phyloP scores from a whole-genome alignment of 2,113 vertebrate genomes.

The chimpanzee (Pan troglodytes) region DNA sequence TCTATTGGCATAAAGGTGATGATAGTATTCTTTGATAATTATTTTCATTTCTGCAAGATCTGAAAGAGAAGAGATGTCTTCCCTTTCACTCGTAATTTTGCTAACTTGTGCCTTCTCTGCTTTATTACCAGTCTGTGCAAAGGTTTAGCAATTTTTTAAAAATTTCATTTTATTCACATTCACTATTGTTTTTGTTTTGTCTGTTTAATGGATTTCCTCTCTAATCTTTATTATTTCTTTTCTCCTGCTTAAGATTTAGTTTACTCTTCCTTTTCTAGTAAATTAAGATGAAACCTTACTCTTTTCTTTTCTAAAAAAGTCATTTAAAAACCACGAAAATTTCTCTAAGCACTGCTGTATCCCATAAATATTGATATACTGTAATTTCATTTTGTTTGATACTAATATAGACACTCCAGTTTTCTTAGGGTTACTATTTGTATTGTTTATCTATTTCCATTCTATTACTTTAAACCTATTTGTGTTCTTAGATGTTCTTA shows the following conservation, averaged over 20 bases:
- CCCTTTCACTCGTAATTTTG: neutral
- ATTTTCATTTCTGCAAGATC: neutral
- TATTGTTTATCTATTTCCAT: neutral
- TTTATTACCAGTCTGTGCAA: neutral
- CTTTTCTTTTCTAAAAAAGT: neutral
- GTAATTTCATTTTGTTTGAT: neutral
- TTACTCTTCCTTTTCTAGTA: neutral
- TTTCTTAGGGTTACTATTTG: neutral
- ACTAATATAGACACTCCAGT: neutral
- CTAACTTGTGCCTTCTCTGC: neutral
- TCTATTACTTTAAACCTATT: neutral
- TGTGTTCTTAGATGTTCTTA: neutral
- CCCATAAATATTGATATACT: neutral
- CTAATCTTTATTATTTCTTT: neutral
- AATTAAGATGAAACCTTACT: neutral
- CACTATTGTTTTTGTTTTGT: neutral
- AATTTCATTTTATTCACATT: neutral
- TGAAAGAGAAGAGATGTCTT: neutral
- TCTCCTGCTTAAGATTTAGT: neutral
- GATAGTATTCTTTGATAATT: neutral
- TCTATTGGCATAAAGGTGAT: neutral
- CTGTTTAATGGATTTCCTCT: neutral
- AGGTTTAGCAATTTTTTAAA: neutral
- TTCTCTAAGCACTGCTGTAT: neutral
- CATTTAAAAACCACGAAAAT: neutral